phyloP scores from a whole-genome alignment of 2,888 invertebrate genomes.

The Drosophila mercatorum region DNA sequence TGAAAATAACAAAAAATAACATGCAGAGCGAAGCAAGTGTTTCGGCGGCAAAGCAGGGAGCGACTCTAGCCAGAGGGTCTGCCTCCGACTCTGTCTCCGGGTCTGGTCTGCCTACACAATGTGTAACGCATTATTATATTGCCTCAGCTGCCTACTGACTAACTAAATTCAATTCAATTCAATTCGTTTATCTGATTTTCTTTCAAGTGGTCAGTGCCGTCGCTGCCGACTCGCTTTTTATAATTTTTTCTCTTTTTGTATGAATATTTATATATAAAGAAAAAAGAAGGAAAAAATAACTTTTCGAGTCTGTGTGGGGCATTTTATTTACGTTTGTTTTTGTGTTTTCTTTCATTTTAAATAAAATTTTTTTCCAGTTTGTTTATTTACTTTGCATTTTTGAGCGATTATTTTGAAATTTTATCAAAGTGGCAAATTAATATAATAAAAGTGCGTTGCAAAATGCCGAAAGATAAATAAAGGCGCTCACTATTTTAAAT shows the following conservation, averaged over 20 bases:
- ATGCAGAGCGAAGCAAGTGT: conserved; percentile 2
- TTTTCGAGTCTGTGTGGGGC: conserved; percentile 37
- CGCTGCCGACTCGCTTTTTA: conserved; percentile 23
- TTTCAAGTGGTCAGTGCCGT: conserved; percentile 58
- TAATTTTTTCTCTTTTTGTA: conserved; percentile 21
- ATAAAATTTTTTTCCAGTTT: conserved; percentile 20
- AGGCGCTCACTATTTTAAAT: conserved; percentile 4
- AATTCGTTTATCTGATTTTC: conserved; percentile 72
- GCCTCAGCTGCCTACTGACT: conserved; percentile 43
- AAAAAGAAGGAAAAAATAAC: conserved; percentile 7
- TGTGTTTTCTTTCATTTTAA: conserved; percentile 22
- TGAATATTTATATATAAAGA: conserved; percentile 55
- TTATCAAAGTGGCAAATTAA: conserved; percentile 30
- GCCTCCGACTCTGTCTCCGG: not conserved
- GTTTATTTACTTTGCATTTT: conserved; percentile 41
- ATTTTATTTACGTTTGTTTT: conserved; percentile 37
- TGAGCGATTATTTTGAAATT: conserved; percentile 30
- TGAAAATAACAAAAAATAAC: not conserved
- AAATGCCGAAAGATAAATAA: conserved; percentile 5
- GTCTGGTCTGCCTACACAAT: conserved; percentile 60
- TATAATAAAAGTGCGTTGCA: conserved; percentile 21
- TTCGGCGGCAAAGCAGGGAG: not conserved
- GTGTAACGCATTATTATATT: conserved; percentile 66
- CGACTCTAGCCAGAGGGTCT: conserved; percentile 4
- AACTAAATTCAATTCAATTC: conserved; percentile 50